Percentiles rank a stretch among this genome's conserved stretches.
phyloP scores from a whole-genome alignment of 2,888 invertebrate genomes.

The Nomada fucata region DNA sequence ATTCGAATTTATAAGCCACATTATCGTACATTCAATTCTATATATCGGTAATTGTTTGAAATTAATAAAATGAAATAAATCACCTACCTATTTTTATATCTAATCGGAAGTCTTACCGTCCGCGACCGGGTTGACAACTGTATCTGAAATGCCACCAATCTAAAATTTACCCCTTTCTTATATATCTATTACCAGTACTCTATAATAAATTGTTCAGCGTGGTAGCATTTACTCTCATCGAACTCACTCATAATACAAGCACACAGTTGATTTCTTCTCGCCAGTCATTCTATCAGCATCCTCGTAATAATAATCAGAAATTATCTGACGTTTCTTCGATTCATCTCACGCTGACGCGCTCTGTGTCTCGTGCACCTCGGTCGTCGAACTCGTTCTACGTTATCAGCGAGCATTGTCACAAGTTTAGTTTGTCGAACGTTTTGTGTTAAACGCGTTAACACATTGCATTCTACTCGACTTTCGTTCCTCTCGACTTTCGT shows the following conservation, averaged over 20 bases:
- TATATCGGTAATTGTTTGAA: too few relatives aligned
- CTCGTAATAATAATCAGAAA: constrained; percentile 3
- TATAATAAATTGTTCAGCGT: constrained; percentile 32
- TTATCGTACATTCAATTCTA: too few relatives aligned
- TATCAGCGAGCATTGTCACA: not conserved
- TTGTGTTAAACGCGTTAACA: constrained; percentile 7
- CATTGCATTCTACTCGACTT: not conserved
- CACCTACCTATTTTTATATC: too few relatives aligned
- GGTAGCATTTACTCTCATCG: constrained; percentile 5
- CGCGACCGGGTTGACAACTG: too few relatives aligned
- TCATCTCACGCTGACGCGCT: not conserved
- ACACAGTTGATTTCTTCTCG: constrained; percentile 24
- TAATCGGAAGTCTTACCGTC: too few relatives aligned
- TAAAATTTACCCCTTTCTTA: too few relatives aligned
- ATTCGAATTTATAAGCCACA: too few relatives aligned
- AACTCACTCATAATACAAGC: constrained; percentile 3
- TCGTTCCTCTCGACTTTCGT: constrained; percentile 8
- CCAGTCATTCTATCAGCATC: constrained; percentile 13
- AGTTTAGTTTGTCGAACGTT: not conserved
- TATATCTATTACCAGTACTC: not conserved
- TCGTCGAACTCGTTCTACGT: constrained; percentile 1
- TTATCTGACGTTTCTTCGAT: constrained; percentile 9
- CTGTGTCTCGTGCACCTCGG: not conserved
- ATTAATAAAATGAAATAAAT: too few relatives aligned
- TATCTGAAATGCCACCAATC: too few relatives aligned